Evolutionary conservation across 2,113 vertebrate species (phyloP).

Genomic region (Elephantulus edwardii): DNA sequence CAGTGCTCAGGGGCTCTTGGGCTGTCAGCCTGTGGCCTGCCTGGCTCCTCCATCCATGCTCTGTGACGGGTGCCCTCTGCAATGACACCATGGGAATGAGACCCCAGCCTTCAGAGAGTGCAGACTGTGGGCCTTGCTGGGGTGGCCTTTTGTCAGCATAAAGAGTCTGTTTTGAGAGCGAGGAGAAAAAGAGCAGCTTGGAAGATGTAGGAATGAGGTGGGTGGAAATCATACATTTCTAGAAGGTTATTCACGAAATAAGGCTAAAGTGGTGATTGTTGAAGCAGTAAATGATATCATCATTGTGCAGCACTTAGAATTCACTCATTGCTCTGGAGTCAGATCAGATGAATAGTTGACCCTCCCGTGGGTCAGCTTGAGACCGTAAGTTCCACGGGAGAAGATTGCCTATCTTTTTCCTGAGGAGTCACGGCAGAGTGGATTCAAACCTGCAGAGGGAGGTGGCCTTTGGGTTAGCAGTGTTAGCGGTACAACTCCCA

Average conservation of each 20-base stretch:
- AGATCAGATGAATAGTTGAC: no score
- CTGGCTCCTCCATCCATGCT: background rate
- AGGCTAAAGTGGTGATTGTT: background rate
- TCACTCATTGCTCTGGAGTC: no score
- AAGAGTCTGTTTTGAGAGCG: background rate
- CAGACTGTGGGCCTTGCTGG: background rate
- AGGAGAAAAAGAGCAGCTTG: background rate
- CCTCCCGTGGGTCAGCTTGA: no score
- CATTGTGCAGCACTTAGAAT: background rate
- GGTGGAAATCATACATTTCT: slow-evolving; percentile 46
- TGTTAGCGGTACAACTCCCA: no score
- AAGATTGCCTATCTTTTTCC: no score
- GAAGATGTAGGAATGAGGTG: slow-evolving; percentile 53
- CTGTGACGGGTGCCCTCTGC: background rate
- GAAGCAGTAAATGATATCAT: background rate
- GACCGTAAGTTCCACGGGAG: no score
- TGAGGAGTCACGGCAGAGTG: no score
- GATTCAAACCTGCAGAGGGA: no score
- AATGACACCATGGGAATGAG: background rate
- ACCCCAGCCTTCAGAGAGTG: background rate
- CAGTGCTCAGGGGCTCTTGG: background rate
- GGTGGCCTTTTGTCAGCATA: background rate
- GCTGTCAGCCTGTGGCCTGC: background rate
- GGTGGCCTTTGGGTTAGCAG: no score
- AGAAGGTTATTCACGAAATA: slow-evolving; percentile 58